Evolutionary conservation across 64 coral and sea anemone genomes (phyloP).

Genomic region (Pachyseris speciosa): DNA sequence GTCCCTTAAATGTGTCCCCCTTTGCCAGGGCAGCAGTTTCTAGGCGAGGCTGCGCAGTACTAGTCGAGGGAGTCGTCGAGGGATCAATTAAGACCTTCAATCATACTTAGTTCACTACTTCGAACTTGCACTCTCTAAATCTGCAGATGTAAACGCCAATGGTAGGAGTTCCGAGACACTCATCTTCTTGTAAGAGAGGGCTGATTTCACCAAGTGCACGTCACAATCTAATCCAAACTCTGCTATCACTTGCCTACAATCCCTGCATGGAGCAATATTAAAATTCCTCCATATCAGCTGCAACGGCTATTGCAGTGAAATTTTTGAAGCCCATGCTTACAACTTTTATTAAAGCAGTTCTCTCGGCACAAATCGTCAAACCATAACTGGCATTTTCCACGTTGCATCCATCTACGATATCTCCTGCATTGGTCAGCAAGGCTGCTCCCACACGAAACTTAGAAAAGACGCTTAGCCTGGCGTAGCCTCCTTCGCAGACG

Average conservation of each 20-base stretch:
- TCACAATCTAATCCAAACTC: slow-evolving; percentile 91
- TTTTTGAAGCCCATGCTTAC: slow-evolving; percentile 87
- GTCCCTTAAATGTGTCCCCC: no score
- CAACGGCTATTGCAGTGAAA: slow-evolving; percentile 89
- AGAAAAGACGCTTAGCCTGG: no score
- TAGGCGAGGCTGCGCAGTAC: no score
- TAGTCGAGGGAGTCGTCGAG: no score
- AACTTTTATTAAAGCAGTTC: slow-evolving; percentile 92
- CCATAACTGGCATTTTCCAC: slow-evolving; percentile 94
- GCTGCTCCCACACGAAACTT: slow-evolving; percentile 98
- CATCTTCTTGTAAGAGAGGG: slow-evolving; percentile 45
- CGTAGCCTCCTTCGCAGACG: no score
- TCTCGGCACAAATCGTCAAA: slow-evolving; percentile 88
- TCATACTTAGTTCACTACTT: neutral
- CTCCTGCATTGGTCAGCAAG: slow-evolving; percentile 65
- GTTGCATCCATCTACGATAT: slow-evolving; percentile 88
- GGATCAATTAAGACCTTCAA: no score
- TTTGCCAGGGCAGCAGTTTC: no score
- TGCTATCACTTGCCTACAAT: slow-evolving; percentile 87
- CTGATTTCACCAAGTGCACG: slow-evolving; percentile 75
- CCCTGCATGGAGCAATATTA: slow-evolving; percentile 79
- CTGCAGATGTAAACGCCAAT: slow-evolving; percentile 37
- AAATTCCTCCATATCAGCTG: slow-evolving; percentile 78
- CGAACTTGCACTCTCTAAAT: slow-evolving; percentile 35
- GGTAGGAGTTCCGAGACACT: slow-evolving; percentile 69